Base-by-base conservation (phyloP, 1,140 invertebrate genomes). In the Tetraneura akinire region DNA sequence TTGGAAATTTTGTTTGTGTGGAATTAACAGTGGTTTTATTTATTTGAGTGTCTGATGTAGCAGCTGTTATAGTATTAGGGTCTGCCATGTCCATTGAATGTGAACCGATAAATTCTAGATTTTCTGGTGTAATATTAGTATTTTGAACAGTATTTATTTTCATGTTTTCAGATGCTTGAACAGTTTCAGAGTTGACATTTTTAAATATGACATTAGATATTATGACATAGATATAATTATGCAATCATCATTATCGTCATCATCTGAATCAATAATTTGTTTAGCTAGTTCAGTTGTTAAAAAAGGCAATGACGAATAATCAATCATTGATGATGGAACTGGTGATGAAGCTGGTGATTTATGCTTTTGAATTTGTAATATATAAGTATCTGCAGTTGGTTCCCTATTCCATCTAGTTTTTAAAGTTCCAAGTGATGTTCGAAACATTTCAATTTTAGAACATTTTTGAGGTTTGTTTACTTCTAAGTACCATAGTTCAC, bases 401-500 rank as follows among this genome's bases (percentile, higher is more conserved):
- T 96, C 92, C 8, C 91, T 88, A 5, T 91, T 91, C 98, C 98
- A 99, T 84, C 93, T 94, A 0, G 99, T 91, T 87, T 99, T 98
- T 45, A 99, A 86, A 0, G 93, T 92, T 83, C 94, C 93, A 0
- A 96, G 98, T 1, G 93, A 94, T 0, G 98, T 97, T 82, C 96
- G 91, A 0, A 98, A 94, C 8, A 99, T 87, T 81, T 97, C 95
- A 1, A 99, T 94, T 82, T 95, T 88, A 0, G 93, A 91, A 0
- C 97, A 96, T 51, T 94, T 90, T 6, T 92, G 87, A 9, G 98
- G 98, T 82, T 93, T 94, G 81, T 95, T 94, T 0, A 98, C 97
- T 88, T 99, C 98, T 18, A 99, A 87, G 85, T 94, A 98, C 97
- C 97, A 99, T 4, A 99, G 86, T 86, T 99, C 98, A 6, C 98